phyloP scores from a whole-genome alignment of 92 coral and sea anemone genomes.

The Paragorgia papillata region DNA sequence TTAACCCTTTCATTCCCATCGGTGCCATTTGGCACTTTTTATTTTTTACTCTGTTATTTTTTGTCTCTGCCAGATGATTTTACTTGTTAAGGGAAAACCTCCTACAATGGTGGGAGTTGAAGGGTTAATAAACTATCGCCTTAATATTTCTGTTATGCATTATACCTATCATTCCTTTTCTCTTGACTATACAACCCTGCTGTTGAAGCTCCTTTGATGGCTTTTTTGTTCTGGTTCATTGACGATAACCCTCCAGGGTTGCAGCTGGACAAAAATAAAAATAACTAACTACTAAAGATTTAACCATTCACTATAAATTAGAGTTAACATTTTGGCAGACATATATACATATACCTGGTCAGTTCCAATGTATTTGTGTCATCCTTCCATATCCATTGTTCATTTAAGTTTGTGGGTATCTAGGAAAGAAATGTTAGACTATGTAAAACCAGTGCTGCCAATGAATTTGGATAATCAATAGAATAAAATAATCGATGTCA shows the following conservation, averaged over 20 bases:
- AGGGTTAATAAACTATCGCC: not conserved
- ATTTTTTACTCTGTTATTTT: no score
- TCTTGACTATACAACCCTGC: conserved; percentile 9
- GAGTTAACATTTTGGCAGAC: no score
- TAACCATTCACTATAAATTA: not conserved
- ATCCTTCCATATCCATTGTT: conserved; percentile 96
- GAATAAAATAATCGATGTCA: no score
- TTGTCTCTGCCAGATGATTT: no score
- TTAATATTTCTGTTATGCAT: not conserved
- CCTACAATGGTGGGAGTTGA: no score
- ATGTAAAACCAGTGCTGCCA: no score
- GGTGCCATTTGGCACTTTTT: no score
- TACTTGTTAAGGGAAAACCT: no score
- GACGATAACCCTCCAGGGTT: conserved; percentile 25
- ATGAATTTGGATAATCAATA: no score
- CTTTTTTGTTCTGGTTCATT: conserved; percentile 34
- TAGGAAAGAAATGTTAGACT: not conserved
- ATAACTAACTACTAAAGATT: not conserved
- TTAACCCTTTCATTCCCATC: no score
- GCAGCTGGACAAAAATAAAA: not conserved
- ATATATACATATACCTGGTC: conserved; percentile 68
- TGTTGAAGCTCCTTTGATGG: conserved; percentile 7
- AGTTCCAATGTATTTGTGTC: conserved; percentile 92
- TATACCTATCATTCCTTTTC: conserved; percentile 19
- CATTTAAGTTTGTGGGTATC: conserved; percentile 48